Evolutionary conservation across 2,888 invertebrate genomes (phyloP).

Genomic region (Monopis laevigella): DNA sequence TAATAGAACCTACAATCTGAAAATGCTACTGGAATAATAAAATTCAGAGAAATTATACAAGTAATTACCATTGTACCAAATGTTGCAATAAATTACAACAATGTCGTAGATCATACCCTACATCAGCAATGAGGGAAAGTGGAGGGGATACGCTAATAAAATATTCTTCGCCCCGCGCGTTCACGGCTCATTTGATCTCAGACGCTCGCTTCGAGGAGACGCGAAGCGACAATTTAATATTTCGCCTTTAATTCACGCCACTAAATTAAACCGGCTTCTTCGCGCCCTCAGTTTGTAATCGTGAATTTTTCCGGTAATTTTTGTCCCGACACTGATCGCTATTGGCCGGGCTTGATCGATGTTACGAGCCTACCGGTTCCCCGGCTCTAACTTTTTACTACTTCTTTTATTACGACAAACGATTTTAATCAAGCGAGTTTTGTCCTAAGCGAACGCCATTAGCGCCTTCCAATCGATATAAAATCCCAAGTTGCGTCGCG

Average conservation of each 20-base stretch:
- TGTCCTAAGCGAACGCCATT: constrained; percentile 54
- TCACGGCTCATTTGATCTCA: constrained; percentile 8
- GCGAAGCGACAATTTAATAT: constrained; percentile 41
- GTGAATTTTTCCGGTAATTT: constrained; percentile 44
- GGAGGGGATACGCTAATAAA: constrained; percentile 15
- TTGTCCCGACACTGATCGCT: constrained; percentile 47
- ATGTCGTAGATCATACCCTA: too few species aligned
- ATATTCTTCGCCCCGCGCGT: constrained; percentile 7
- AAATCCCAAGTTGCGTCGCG: constrained; percentile 49
- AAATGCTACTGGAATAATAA: too few species aligned
- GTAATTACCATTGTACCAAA: too few species aligned
- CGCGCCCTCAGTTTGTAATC: constrained; percentile 30
- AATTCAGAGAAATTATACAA: too few species aligned
- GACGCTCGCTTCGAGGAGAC: constrained; percentile 24
- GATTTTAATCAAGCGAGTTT: constrained; percentile 67
- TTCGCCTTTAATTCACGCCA: constrained; percentile 36
- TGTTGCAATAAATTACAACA: too few species aligned
- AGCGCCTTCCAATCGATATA: constrained; percentile 51
- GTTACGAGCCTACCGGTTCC: constrained; percentile 57
- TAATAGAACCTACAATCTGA: too few species aligned
- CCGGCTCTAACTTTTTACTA: constrained; percentile 63
- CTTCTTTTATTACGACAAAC: constrained; percentile 65
- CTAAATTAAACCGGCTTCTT: constrained; percentile 39
- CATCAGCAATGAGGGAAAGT: constrained; percentile 16
- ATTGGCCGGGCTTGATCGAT: constrained; percentile 46